These are phyloP conservation scores for Meganola albula DNA, from an alignment of 2,888 invertebrate species.

Conservation along the genomic window DNA sequence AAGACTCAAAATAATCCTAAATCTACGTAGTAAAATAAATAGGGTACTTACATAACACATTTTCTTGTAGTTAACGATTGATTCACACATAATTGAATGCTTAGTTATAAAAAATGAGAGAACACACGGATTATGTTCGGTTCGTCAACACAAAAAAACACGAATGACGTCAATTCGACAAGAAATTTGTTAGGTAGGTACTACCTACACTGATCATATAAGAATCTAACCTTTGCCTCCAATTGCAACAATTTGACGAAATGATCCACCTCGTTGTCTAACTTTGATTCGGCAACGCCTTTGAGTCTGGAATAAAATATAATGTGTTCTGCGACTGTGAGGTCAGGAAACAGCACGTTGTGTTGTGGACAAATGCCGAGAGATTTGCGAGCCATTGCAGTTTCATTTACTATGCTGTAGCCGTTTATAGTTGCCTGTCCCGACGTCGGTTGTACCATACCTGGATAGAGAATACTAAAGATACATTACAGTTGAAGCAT, in stretches of 20 bases:
- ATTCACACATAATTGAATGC: too few species aligned
- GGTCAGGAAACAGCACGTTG: constrained; percentile 89
- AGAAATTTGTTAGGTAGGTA: too few species aligned
- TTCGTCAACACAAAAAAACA: too few species aligned
- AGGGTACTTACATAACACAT: too few species aligned
- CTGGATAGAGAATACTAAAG: constrained; percentile 42
- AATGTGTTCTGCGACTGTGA: constrained; percentile 91
- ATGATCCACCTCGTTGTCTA: constrained; percentile 80
- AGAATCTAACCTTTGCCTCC: constrained; percentile 80
- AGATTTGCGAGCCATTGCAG: constrained; percentile 82
- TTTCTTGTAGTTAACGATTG: too few species aligned
- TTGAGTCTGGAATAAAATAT: constrained; percentile 88
- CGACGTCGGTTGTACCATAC: constrained; percentile 83
- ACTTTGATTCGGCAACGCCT: constrained; percentile 73
- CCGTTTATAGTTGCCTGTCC: constrained; percentile 86
- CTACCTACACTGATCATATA: too few species aligned
- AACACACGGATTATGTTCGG: too few species aligned
- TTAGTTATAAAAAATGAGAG: too few species aligned
- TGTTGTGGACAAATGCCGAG: constrained; percentile 92
- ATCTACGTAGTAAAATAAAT: too few species aligned
- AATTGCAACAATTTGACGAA: constrained; percentile 82
- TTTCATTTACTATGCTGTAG: constrained; percentile 83
- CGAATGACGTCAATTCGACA: too few species aligned
- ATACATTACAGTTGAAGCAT: too few species aligned
- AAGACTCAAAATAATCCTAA: too few species aligned